Percentiles rank a stretch among this genome's conserved stretches.
phyloP scores from a whole-genome alignment of 30 jellyfish, hydroid and myxozoan species.

The Mastigias papua region DNA sequence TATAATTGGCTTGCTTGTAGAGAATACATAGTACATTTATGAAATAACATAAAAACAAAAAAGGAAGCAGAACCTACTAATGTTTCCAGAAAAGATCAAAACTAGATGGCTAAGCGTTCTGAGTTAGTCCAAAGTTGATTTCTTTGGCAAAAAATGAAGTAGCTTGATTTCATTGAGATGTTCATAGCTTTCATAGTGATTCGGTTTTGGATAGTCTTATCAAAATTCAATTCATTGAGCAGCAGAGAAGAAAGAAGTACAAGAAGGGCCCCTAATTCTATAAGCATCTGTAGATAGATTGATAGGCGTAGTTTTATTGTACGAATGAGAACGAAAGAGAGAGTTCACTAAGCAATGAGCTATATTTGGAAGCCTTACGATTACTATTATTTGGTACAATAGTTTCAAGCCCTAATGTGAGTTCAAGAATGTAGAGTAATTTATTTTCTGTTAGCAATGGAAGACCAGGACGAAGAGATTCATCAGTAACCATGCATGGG shows the following conservation, averaged over 20 bases:
- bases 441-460: too few species aligned
- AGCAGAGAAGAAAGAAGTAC: background rate
- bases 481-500: too few species aligned
- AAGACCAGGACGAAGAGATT: too few species aligned
- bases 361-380: background rate
- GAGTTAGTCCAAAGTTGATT: background rate
- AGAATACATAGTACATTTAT: too few species aligned
- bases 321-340: background rate
- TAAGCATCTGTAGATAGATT: background rate
- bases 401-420: background rate
- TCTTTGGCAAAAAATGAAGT: background rate
- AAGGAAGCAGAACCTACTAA: too few species aligned
- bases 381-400: background rate
- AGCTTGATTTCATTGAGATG: background rate
- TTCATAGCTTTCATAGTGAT: background rate
- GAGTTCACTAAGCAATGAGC: background rate
- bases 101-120: background rate
- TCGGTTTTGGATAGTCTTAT: background rate
- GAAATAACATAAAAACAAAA: too few species aligned
- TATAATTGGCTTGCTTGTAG: too few species aligned
- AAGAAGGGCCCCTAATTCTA: background rate
- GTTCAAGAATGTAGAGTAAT: too few species aligned
- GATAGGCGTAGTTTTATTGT: background rate
- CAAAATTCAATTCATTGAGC: background rate
- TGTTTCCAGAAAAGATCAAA: too few species aligned